A percentile compares a stretch with the other conserved stretches of the same genome.
Evolutionary conservation across 2,888 invertebrate genomes (phyloP).

Genomic region (Anthrax anthrax): DNA sequence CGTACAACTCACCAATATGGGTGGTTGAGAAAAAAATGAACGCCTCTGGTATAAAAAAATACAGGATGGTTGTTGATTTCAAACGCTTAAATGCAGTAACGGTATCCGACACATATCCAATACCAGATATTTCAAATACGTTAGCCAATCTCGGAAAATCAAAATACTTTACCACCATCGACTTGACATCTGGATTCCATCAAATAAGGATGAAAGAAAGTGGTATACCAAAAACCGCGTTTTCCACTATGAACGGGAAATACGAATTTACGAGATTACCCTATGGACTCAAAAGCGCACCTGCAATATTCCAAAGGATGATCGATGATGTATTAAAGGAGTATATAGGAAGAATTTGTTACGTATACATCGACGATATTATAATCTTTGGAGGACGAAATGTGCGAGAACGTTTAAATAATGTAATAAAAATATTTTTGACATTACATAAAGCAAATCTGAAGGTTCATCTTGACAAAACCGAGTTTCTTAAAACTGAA

Average conservation of each 20-base stretch:
- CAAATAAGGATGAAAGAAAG: slow-evolving; percentile 13
- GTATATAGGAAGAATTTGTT: slow-evolving; percentile 8
- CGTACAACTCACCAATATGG: slow-evolving; percentile 18
- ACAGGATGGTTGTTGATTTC: slow-evolving; percentile 13
- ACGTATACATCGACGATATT: slow-evolving; percentile 10
- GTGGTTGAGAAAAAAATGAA: slow-evolving; percentile 15
- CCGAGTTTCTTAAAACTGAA: too few species aligned
- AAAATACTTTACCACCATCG: slow-evolving; percentile 14
- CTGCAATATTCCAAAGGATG: slow-evolving; percentile 12
- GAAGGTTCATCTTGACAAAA: too few species aligned
- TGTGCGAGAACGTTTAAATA: too few species aligned
- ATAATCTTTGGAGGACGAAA: neutral
- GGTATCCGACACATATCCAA: slow-evolving; percentile 10
- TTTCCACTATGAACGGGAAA: slow-evolving; percentile 10
- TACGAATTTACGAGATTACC: slow-evolving; percentile 4
- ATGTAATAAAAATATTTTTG: too few species aligned
- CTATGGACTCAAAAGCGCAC: neutral
- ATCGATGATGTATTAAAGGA: slow-evolving; percentile 13
- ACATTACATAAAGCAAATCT: too few species aligned
- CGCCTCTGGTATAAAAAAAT: slow-evolving; percentile 11
- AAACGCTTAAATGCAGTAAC: slow-evolving; percentile 15
- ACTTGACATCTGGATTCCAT: slow-evolving; percentile 15
- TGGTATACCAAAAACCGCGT: slow-evolving; percentile 14
- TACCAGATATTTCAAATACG: slow-evolving; percentile 6
- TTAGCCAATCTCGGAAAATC: slow-evolving; percentile 13